phyloP scores from a whole-genome alignment of 1,140 invertebrate genomes.

The Protaetia brevitarsis region DNA sequence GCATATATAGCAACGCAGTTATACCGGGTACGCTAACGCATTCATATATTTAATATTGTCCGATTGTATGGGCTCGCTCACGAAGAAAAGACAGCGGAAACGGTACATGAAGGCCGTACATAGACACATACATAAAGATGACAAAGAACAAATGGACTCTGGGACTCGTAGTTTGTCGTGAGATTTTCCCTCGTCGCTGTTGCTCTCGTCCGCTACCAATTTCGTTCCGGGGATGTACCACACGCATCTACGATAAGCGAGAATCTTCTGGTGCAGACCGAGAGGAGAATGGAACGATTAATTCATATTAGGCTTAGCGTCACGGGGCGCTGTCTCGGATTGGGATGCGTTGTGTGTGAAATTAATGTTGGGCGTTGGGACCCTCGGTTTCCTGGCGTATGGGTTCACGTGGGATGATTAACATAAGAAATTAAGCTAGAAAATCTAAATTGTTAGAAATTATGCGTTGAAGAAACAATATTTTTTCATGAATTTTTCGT shows the following conservation, averaged over 20 bases:
- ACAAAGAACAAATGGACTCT: constrained; percentile 12
- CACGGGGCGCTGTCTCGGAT: too few relatives aligned
- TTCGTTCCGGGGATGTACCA: not conserved
- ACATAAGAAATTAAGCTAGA: too few relatives aligned
- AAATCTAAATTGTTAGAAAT: too few relatives aligned
- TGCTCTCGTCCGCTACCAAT: not conserved
- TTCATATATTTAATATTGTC: not conserved
- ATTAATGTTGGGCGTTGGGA: too few relatives aligned
- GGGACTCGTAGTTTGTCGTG: not conserved
- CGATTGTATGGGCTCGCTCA: not conserved
- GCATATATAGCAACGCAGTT: not conserved
- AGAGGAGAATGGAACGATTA: not conserved
- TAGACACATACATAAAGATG: not conserved
- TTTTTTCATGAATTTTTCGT: too few relatives aligned
- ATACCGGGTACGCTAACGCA: not conserved
- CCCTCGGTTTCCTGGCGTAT: too few relatives aligned
- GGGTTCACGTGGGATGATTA: too few relatives aligned
- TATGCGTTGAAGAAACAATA: too few relatives aligned
- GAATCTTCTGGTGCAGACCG: not conserved
- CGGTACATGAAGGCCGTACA: not conserved
- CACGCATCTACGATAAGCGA: not conserved
- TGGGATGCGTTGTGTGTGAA: too few relatives aligned
- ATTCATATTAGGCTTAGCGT: not conserved
- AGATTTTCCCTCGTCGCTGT: not conserved
- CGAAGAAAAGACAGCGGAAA: not conserved